phyloP scores from a whole-genome alignment of 2,113 vertebrate species.

The Strigops habroptila region DNA sequence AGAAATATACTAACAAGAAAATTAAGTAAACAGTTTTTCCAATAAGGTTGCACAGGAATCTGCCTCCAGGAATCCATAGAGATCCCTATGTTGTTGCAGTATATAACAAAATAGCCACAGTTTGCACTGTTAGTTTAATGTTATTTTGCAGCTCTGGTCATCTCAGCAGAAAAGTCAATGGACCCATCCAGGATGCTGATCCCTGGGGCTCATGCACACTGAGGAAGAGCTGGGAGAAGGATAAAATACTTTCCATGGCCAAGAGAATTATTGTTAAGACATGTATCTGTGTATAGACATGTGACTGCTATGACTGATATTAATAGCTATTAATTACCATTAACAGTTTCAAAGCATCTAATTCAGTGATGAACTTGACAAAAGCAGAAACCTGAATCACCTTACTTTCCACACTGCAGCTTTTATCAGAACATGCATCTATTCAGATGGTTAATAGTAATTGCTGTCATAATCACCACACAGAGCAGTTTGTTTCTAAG shows the following conservation, averaged over 20 bases:
- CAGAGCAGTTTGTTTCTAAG: neutral
- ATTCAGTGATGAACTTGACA: neutral
- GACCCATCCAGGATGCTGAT: neutral
- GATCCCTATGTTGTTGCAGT: fast-evolving
- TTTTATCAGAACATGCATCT: neutral
- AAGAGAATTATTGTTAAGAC: neutral
- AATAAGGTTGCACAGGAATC: neutral
- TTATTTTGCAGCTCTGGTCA: neutral
- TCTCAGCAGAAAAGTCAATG: neutral
- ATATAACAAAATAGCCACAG: neutral
- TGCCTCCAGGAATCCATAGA: neutral
- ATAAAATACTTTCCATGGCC: neutral
- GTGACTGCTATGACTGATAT: neutral
- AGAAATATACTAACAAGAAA: neutral
- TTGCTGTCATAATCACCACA: neutral
- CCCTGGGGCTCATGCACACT: neutral
- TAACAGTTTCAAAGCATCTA: neutral
- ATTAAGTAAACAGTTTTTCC: neutral
- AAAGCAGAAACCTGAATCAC: neutral
- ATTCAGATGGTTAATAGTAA: neutral
- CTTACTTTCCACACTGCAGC: neutral
- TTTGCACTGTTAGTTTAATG: neutral
- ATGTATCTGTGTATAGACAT: neutral
- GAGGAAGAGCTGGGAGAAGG: neutral
- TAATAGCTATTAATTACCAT: neutral